Percentiles rank a stretch among this genome's conserved stretches.
phyloP scores from a whole-genome alignment of 2,113 vertebrate species.

The Cheilinus undulatus region DNA sequence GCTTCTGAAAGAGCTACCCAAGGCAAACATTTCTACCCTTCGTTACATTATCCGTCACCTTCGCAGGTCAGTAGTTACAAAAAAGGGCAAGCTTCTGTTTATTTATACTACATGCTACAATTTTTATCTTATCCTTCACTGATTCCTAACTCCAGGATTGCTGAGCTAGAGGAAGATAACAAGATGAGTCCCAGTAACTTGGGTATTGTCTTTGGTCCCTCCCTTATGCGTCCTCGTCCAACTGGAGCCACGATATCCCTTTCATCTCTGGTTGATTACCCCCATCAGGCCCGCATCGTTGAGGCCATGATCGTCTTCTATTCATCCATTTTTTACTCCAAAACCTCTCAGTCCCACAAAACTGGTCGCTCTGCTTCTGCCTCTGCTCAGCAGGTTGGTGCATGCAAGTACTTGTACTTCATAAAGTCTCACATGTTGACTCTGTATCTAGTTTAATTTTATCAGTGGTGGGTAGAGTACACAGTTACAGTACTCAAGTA shows the following conservation, averaged over 20 bases:
- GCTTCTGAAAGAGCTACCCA: constrained; percentile 87
- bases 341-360: constrained; percentile 51
- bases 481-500: too few species aligned
- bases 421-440: too few species aligned
- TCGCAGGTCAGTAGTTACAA: constrained; percentile 83
- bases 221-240: constrained; percentile 94
- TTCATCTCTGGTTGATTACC: constrained; percentile 97
- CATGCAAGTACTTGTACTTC: too few species aligned
- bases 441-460: too few species aligned
- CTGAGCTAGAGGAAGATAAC: constrained; percentile 93
- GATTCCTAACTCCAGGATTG: constrained; percentile 84
- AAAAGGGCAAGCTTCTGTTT: background rate
- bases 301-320: constrained; percentile 94
- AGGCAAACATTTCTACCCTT: constrained; percentile 86
- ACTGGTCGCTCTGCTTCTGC: constrained; percentile 28
- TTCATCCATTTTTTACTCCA: constrained; percentile 82
- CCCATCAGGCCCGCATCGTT: constrained; percentile 93
- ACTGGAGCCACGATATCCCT: constrained; percentile 93
- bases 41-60: constrained; percentile 91
- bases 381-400: constrained; percentile 60
- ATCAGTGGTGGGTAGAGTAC: too few species aligned
- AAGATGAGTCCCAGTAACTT: constrained; percentile 97
- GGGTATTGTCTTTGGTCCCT: constrained; percentile 96
- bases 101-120: too few species aligned
- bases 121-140: background rate